phyloP scores from a whole-genome alignment of 2,113 vertebrate species.

The Aegithalos caudatus region DNA sequence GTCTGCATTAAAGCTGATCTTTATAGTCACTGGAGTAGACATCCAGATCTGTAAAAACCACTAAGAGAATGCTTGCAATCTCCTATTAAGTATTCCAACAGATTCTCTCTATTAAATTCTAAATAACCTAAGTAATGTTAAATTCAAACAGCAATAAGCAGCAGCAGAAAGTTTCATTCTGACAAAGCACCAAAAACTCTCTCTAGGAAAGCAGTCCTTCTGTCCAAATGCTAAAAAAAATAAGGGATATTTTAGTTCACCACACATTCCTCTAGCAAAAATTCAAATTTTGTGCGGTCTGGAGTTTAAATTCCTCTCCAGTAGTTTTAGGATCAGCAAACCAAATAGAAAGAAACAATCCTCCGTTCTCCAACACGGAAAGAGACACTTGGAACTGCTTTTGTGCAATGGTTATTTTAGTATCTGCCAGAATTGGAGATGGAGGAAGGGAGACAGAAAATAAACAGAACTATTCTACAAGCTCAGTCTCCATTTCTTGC shows the following conservation, averaged over 20 bases:
- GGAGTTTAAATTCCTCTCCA: neutral
- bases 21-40: neutral
- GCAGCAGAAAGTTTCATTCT: neutral
- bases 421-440: neutral
- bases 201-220: neutral
- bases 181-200: neutral
- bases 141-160: neutral
- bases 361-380: neutral
- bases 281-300: neutral
- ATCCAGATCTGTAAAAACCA: neutral
- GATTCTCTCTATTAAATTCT: neutral
- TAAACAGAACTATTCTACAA: neutral
- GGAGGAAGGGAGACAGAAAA: neutral
- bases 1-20: neutral
- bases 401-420: neutral
- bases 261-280: neutral
- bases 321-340: neutral
- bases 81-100: neutral
- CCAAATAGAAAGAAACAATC: neutral
- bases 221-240: neutral
- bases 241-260: neutral
- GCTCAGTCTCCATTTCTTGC: neutral
- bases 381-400: neutral
- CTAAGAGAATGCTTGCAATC: neutral
- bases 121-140: neutral